A percentile compares a stretch with the other conserved stretches of the same genome.
phyloP scores from a whole-genome alignment of 2,113 vertebrate genomes.

The Pluvianellus socialis region DNA sequence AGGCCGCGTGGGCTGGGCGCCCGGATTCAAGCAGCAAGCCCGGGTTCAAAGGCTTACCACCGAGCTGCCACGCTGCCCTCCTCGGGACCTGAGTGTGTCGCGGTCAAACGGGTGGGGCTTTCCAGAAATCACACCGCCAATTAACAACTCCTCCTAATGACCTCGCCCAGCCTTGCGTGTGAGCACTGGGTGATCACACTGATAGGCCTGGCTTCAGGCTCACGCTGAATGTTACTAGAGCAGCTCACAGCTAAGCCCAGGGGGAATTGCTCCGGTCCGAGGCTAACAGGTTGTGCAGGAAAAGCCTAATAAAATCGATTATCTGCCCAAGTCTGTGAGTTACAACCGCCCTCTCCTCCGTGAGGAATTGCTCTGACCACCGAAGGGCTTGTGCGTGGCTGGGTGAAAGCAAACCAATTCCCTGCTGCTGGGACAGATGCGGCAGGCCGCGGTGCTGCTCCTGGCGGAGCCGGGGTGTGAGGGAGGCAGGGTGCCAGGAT shows the following conservation, averaged over 20 bases:
- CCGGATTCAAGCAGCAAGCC: too few relatives aligned
- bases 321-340: rapidly evolving
- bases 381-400: background rate
- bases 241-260: rapidly evolving
- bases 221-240: rapidly evolving
- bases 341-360: rapidly evolving
- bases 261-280: rapidly evolving
- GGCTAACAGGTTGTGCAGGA: background rate
- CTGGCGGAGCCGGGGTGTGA: too few relatives aligned
- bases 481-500: background rate
- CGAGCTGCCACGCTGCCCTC: too few relatives aligned
- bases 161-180: background rate
- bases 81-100: rapidly evolving
- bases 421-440: rapidly evolving
- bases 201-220: background rate
- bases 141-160: too few relatives aligned
- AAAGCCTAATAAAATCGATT: rapidly evolving
- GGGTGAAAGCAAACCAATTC: rapidly evolving
- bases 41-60: background rate
- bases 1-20: too few relatives aligned
- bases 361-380: rapidly evolving
- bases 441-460: rapidly evolving
- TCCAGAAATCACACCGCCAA: rapidly evolving
- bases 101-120: background rate
- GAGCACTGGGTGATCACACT: rapidly evolving